Conservation (phyloP, 2,888 invertebrate genomes). For the Pollenia amentaria region DNA sequence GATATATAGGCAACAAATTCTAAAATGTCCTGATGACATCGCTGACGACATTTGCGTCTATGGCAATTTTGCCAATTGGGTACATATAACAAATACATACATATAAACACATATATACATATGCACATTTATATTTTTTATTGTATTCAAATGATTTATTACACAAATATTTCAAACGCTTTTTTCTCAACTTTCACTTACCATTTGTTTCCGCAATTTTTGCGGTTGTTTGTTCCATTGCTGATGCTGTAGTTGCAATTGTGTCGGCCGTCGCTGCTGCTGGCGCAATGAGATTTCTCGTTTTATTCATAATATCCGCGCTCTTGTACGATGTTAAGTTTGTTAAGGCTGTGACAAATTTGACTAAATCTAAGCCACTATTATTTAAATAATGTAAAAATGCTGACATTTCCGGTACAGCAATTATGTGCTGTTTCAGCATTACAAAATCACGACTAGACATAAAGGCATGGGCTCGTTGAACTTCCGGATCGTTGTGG, state of each 20-base stretch:
- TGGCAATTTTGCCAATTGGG: too few species aligned
- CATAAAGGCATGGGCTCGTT: conserved; percentile 80
- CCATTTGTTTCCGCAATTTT: conserved; percentile 59
- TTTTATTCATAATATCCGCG: conserved; percentile 33
- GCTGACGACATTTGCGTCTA: too few species aligned
- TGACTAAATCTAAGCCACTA: conserved; percentile 82
- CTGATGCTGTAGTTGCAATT: neutral
- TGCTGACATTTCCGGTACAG: conserved; percentile 80
- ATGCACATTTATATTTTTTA: too few species aligned
- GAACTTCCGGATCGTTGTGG: conserved; percentile 81
- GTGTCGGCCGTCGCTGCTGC: neutral
- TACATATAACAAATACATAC: too few species aligned
- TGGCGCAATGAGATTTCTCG: neutral
- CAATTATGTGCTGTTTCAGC: conserved; percentile 79
- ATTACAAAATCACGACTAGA: conserved; percentile 78
- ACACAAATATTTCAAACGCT: neutral
- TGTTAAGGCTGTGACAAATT: conserved; percentile 77
- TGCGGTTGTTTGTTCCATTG: neutral
- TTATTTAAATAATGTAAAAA: conserved; percentile 81
- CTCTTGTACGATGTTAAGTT: conserved; percentile 75
- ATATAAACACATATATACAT: too few species aligned
- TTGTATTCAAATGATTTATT: neutral
- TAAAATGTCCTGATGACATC: too few species aligned
- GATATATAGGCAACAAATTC: too few species aligned
- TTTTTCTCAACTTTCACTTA: conserved; percentile 44